These are phyloP conservation scores for Bradynema listronoti DNA, from an alignment of 1,140 invertebrate genomes.

Conservation along the genomic window DNA sequence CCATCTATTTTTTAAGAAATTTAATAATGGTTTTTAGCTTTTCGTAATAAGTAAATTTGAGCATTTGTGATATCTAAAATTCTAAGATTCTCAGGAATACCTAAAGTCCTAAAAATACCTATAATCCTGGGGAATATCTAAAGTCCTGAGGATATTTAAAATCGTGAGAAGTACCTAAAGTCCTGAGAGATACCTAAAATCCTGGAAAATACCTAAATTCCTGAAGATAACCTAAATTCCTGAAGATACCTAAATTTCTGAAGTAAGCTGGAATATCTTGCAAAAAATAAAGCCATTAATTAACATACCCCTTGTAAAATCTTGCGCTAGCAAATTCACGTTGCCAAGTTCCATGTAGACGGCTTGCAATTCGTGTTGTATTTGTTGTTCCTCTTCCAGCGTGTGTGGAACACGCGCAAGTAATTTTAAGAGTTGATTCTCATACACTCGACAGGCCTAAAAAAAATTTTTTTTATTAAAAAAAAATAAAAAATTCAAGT, in stretches of 20 bases:
- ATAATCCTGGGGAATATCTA: no score
- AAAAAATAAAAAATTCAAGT: constrained; percentile 5
- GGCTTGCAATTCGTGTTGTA: neutral
- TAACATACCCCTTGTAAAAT: constrained; percentile 38
- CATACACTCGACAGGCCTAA: constrained; percentile 17
- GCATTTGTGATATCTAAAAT: no score
- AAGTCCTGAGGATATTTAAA: constrained; percentile 9
- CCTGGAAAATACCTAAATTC: constrained; percentile 8
- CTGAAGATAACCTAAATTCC: neutral
- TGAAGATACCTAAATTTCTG: neutral
- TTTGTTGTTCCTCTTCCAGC: constrained; percentile 4
- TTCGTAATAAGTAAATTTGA: no score
- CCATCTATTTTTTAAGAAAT: no score
- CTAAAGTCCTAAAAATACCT: no score
- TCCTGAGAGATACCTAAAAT: neutral
- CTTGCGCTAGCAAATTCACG: constrained; percentile 39
- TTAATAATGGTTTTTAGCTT: no score
- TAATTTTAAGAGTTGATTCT: constrained; percentile 11
- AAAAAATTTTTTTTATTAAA: neutral
- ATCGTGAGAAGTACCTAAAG: constrained; percentile 2
- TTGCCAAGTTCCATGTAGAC: constrained; percentile 40
- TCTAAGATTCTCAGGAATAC: no score
- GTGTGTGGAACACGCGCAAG: constrained; percentile 2
- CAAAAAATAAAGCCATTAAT: neutral
- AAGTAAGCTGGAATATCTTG: neutral